phyloP scores from a whole-genome alignment of 2,113 vertebrate genomes.

The Amia ocellicauda region DNA sequence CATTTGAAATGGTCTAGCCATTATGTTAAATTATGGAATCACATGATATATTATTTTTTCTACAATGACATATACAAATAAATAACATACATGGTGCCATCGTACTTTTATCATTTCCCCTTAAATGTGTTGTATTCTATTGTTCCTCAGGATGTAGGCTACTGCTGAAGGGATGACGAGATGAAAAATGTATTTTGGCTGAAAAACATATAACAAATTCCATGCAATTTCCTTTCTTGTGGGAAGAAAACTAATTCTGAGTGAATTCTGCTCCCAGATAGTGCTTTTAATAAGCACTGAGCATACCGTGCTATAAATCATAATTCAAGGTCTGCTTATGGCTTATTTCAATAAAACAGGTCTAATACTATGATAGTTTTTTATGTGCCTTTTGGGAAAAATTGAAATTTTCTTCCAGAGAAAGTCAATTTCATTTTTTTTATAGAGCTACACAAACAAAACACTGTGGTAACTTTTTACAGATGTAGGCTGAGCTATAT shows the following conservation, averaged over 20 bases:
- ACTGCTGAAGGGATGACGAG: neutral
- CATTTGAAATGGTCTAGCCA: too few species aligned
- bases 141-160: neutral
- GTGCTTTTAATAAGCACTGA: neutral
- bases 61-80: neutral
- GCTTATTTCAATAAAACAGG: neutral
- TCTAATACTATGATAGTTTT: neutral
- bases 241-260: neutral
- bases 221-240: neutral
- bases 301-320: slow-evolving; percentile 1
- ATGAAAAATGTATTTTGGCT: neutral
- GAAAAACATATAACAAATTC: neutral
- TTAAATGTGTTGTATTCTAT: neutral
- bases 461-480: slow-evolving; percentile 8
- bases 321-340: neutral
- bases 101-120: too few species aligned
- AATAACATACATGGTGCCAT: too few species aligned
- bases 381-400: neutral
- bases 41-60: slow-evolving; percentile 16
- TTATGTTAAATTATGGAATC: neutral
- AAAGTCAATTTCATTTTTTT: slow-evolving; percentile 5
- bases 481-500: slow-evolving; percentile 28
- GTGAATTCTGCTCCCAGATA: neutral
- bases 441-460: slow-evolving; percentile 17
- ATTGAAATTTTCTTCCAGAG: neutral